phyloP scores from a whole-genome alignment of 2,888 invertebrate genomes.

The Bimastos eiseni region DNA sequence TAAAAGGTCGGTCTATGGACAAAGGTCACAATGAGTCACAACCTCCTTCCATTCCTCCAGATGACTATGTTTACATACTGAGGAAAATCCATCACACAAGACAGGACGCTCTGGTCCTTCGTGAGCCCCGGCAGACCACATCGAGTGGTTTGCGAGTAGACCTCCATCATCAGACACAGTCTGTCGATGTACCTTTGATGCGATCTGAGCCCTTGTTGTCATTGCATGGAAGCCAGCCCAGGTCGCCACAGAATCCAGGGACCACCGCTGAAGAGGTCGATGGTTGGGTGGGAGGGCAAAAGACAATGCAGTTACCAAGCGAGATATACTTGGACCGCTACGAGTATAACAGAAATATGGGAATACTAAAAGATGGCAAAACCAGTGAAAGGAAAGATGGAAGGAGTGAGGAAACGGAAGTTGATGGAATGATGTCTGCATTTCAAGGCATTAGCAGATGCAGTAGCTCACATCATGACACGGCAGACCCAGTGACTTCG shows the following conservation, averaged over 20 bases:
- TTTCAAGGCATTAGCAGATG: neutral
- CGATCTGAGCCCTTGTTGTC: neutral
- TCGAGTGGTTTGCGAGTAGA: constrained; percentile 8
- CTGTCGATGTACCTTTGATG: neutral
- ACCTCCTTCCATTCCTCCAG: constrained; percentile 33
- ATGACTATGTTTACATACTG: constrained; percentile 43
- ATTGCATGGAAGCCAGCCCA: neutral
- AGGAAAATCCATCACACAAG: constrained; percentile 36
- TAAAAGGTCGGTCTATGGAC: neutral
- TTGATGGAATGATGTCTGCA: neutral
- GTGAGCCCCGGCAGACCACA: neutral
- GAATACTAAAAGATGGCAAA: neutral
- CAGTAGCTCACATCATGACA: neutral
- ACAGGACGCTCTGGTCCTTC: constrained; percentile 14
- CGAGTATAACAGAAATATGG: neutral
- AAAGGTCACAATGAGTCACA: neutral
- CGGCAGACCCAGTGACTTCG: neutral
- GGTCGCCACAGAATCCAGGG: neutral
- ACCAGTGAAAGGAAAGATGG: neutral
- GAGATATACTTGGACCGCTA: neutral
- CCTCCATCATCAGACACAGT: neutral
- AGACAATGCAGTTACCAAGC: neutral
- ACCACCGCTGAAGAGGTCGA: neutral
- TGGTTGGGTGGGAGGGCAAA: neutral
- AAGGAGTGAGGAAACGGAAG: neutral